Conservation (phyloP, 2,797 vertebrate genomes). For the Triplophysa bombifrons region DNA sequence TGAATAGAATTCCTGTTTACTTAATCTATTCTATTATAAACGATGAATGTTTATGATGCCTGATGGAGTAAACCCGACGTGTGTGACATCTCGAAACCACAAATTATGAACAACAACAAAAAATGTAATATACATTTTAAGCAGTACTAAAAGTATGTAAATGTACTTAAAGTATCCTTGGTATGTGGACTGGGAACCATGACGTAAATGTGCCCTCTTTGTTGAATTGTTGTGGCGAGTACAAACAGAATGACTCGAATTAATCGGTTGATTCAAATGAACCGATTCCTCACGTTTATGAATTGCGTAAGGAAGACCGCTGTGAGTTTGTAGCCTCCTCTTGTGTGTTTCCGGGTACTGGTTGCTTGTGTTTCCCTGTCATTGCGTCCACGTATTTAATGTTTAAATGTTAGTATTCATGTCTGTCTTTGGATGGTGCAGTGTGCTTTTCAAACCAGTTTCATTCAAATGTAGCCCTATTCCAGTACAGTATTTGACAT, state of each 20-base stretch:
- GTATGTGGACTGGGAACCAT: neutral
- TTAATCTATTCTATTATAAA: neutral
- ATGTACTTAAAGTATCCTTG: no score
- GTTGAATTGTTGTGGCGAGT: neutral
- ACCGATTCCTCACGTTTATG: neutral
- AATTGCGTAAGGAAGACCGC: neutral
- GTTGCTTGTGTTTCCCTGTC: slow-evolving; percentile 47
- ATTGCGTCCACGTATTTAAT: neutral
- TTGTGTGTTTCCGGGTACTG: slow-evolving; percentile 58
- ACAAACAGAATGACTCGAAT: neutral
- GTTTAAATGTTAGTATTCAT: no score
- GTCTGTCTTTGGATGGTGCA: no score
- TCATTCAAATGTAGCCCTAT: no score
- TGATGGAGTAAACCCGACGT: neutral
- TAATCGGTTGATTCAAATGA: neutral
- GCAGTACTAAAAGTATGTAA: neutral
- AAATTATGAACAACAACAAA: no score
- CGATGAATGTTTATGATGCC: neutral
- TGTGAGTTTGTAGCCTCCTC: slow-evolving; percentile 29
- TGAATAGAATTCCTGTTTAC: neutral
- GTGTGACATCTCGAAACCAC: neutral
- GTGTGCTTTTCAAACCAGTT: no score
- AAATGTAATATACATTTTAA: neutral
- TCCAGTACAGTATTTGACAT: no score
- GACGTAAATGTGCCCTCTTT: neutral